Evolutionary conservation across 1,140 invertebrate genomes (phyloP).

Genomic region (Heliconius eleuchia): DNA sequence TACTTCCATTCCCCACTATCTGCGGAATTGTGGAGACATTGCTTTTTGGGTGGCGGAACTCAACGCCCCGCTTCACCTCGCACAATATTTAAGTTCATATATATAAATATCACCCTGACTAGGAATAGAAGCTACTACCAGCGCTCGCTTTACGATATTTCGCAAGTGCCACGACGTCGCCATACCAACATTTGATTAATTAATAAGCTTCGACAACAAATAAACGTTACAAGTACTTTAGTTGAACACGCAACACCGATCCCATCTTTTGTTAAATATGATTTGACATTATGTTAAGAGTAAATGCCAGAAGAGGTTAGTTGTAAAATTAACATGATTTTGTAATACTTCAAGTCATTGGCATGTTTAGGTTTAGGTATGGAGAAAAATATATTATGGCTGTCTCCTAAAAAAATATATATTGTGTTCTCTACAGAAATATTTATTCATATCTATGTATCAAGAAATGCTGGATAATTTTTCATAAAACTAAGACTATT

Average conservation of each 20-base stretch:
- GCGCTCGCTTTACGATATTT: background rate
- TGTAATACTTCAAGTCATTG: background rate
- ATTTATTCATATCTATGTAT: too few relatives aligned
- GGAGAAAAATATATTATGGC: background rate
- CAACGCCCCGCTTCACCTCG: background rate
- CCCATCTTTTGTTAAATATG: constrained; percentile 16
- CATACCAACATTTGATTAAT: background rate
- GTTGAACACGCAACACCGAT: constrained; percentile 11
- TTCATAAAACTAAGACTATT: too few relatives aligned
- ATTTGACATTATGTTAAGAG: constrained; percentile 20
- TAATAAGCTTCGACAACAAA: background rate
- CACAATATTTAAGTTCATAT: too few relatives aligned
- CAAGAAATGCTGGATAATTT: too few relatives aligned
- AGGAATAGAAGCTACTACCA: too few relatives aligned
- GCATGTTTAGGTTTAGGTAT: background rate
- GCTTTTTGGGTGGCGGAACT: too few relatives aligned
- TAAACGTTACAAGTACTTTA: constrained; percentile 11
- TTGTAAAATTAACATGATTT: constrained; percentile 5
- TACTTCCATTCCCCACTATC: too few relatives aligned
- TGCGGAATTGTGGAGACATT: too few relatives aligned
- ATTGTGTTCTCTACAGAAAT: too few relatives aligned
- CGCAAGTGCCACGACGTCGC: background rate
- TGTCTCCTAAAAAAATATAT: too few relatives aligned
- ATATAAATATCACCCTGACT: too few relatives aligned
- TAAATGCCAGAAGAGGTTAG: constrained; percentile 23